Base-by-base conservation (phyloP, 2,888 invertebrate genomes). In the Megalurothrips usitatus region DNA sequence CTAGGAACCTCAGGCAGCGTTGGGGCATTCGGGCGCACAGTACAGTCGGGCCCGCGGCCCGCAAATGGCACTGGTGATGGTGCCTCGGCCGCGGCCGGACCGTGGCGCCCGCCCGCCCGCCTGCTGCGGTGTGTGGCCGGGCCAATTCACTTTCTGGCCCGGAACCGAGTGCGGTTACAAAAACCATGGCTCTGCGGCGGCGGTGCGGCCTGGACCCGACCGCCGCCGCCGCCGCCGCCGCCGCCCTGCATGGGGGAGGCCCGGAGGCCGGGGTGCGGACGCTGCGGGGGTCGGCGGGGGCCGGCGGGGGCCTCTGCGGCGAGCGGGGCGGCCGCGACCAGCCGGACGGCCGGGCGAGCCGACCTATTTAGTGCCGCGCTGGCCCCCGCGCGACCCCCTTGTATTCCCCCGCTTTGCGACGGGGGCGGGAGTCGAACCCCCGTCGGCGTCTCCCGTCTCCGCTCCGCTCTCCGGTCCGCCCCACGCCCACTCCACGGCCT, bases 71-170 rank as follows among this genome's bases (percentile, higher is more conserved):
- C 34, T 43, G 34, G 3, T 43, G 34, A 43, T 43, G 34, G 34
- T 43, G 34, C 34, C 34, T 43, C 84, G 85, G 84, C 52, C 52
- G 19, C 1, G 52, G 34, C 34, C 34, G 34, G 34, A 6, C 34
- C n/a, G n/a, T n/a, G n/a, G n/a, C n/a, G n/a, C n/a, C n/a, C n/a
- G n/a, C n/a, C n/a, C n/a, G n/a, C n/a, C n/a, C n/a, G n/a, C n/a
- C n/a, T n/a, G 58, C 58, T 19, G 58, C 58, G 58, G 58, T 58
- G 52, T 14, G 58, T 43, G 34, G 34, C 34, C 34, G 19, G 58
- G 58, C 58, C 58, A 58, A 58, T 19, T 58, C 58, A 19, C 58
- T 58, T 58, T 17, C 34, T 43, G 34, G 23, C 68, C 68, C 68
- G 68, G 68, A 75, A 75, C 58, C 58, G 34, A 12, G 68, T 75